phyloP scores from a whole-genome alignment of 2,888 invertebrate genomes.

The Caenorhabditis sp. region DNA sequence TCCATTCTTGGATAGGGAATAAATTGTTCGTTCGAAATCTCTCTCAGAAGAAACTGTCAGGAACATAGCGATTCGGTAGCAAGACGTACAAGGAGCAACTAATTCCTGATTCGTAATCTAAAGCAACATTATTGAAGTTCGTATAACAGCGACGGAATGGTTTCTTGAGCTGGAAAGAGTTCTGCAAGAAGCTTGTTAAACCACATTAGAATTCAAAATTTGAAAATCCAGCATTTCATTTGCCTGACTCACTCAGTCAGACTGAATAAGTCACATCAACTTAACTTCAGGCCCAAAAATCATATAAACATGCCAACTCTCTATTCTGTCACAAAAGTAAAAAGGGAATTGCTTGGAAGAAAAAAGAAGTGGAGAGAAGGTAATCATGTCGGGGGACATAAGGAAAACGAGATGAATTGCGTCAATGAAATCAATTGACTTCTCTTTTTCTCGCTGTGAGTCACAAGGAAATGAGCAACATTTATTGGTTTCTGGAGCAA shows the following conservation, averaged over 20 bases:
- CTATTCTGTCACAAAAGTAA: slow-evolving; percentile 10
- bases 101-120: too few species aligned
- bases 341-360: neutral
- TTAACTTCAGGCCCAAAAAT: slow-evolving; percentile 4
- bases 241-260: neutral
- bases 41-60: too few species aligned
- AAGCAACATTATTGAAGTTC: too few species aligned
- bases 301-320: slow-evolving; percentile 32
- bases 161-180: too few species aligned
- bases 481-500: slow-evolving; percentile 11
- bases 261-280: slow-evolving; percentile 9
- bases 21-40: too few species aligned
- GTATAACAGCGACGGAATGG: too few species aligned
- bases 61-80: too few species aligned
- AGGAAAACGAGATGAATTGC: slow-evolving; percentile 23
- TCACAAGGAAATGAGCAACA: slow-evolving; percentile 17
- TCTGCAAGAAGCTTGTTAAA: neutral
- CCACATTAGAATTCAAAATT: neutral
- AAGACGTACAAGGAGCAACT: too few species aligned
- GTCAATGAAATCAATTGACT: slow-evolving; percentile 43
- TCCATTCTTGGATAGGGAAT: too few species aligned
- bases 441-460: slow-evolving; percentile 7
- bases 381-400: slow-evolving; percentile 23
- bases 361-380: slow-evolving; percentile 8
- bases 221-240: neutral